phyloP scores from a whole-genome alignment of 2,113 vertebrate species.

The Myocastor coypus region DNA sequence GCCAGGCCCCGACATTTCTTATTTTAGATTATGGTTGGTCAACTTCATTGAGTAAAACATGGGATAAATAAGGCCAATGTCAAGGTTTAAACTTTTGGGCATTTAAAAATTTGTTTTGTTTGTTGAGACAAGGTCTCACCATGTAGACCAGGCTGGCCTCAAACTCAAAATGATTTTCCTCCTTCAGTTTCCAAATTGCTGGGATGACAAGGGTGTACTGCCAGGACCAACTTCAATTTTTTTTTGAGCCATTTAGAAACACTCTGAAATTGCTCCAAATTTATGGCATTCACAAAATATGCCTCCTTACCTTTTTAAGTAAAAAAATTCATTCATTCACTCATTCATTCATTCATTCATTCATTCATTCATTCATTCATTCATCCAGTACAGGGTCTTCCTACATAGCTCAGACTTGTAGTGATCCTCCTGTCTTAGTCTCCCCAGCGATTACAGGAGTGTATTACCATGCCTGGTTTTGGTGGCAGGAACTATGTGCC shows the following conservation, averaged over 20 bases:
- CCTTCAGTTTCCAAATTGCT: background rate
- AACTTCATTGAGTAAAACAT: slow-evolving; percentile 14
- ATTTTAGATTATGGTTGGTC: slow-evolving; percentile 2
- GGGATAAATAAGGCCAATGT: background rate
- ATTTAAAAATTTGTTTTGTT: background rate
- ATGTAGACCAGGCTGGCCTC: background rate
- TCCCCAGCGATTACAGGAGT: too few relatives aligned
- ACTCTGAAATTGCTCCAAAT: slow-evolving; percentile 11
- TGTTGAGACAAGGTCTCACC: background rate
- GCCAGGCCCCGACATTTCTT: slow-evolving; percentile 32
- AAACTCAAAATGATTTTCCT: background rate
- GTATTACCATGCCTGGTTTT: too few relatives aligned
- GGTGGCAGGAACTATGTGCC: too few relatives aligned
- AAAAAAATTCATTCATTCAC: too few relatives aligned
- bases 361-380: too few relatives aligned
- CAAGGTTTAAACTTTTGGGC: slow-evolving; percentile 40
- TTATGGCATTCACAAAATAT: slow-evolving; percentile 1
- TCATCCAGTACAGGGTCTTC: too few relatives aligned
- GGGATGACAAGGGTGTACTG: background rate
- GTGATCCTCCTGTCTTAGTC: too few relatives aligned
- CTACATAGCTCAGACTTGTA: too few relatives aligned
- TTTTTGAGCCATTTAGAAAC: slow-evolving; percentile 49
- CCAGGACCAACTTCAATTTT: background rate
- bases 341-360: too few relatives aligned
- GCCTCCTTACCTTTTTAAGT: background rate